phyloP scores from a whole-genome alignment of 2,888 invertebrate genomes.

The Harmothoe impar region DNA sequence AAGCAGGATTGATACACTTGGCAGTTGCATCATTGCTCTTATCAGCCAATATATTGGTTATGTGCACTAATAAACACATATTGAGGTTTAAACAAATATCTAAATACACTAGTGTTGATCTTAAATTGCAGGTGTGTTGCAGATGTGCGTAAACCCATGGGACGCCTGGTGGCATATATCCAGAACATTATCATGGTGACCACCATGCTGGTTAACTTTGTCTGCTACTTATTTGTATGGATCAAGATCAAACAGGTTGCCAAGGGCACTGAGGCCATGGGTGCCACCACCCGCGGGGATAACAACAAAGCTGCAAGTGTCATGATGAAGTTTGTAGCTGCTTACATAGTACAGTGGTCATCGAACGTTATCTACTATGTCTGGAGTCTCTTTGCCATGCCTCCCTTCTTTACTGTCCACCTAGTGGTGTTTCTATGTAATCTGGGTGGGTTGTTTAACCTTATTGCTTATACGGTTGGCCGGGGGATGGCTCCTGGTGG shows the following conservation, averaged over 20 bases:
- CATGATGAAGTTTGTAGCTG: slow-evolving; percentile 35
- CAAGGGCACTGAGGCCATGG: not conserved
- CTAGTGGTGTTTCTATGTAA: not conserved
- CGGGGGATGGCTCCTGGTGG: not conserved
- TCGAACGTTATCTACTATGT: slow-evolving; percentile 3
- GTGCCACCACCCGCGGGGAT: not conserved
- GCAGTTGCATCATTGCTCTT: too few species aligned
- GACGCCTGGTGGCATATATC: not conserved
- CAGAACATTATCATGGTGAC: not conserved
- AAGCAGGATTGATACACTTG: too few species aligned
- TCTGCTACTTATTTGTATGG: slow-evolving; percentile 38
- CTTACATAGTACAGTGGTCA: slow-evolving; percentile 11
- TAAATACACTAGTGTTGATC: too few species aligned
- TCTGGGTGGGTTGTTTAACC: not conserved
- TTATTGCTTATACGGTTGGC: slow-evolving; percentile 1
- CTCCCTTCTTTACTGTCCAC: not conserved
- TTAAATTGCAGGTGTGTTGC: not conserved
- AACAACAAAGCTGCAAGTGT: not conserved
- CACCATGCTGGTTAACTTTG: not conserved
- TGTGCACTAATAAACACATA: too few species aligned
- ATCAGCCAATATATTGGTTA: too few species aligned
- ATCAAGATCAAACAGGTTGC: slow-evolving; percentile 35
- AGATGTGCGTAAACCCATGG: not conserved
- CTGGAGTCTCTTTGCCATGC: slow-evolving; percentile 23
- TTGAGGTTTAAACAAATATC: too few species aligned